These are phyloP conservation scores for Pangasianodon hypophthalmus DNA, from an alignment of 2,113 vertebrate species.

Conservation along the genomic window DNA sequence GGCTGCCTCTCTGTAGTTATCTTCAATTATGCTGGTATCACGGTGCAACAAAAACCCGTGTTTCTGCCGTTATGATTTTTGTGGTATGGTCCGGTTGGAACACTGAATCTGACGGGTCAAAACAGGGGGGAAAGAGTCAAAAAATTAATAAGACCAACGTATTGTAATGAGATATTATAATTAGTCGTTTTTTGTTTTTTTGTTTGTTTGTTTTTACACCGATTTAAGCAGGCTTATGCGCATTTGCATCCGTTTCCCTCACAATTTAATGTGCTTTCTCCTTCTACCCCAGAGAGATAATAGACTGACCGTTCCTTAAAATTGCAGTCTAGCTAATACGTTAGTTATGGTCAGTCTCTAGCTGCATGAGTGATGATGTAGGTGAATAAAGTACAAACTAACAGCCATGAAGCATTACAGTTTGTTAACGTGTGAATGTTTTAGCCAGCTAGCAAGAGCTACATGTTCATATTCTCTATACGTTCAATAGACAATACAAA, in stretches of 20 bases:
- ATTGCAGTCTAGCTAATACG: slow-evolving; percentile 41
- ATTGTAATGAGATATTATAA: background rate
- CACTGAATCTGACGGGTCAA: slow-evolving; percentile 76
- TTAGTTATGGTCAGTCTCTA: slow-evolving; percentile 56
- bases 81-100: slow-evolving; percentile 84
- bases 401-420: background rate
- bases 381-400: background rate
- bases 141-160: background rate
- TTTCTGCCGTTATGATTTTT: slow-evolving; percentile 69
- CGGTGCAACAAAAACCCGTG: slow-evolving; percentile 65
- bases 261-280: slow-evolving; percentile 48
- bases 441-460: background rate
- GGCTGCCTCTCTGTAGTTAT: slow-evolving; percentile 43
- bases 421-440: background rate
- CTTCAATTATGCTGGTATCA: slow-evolving; percentile 56
- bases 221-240: slow-evolving; percentile 1
- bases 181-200: background rate
- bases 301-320: slow-evolving; percentile 60
- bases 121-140: slow-evolving; percentile 65
- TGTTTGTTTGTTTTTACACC: background rate
- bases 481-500: too few relatives aligned
- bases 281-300: slow-evolving; percentile 65
- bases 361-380: background rate
- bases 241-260: slow-evolving; percentile 53
- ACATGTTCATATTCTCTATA: background rate